These are phyloP conservation scores for Eulemur rufifrons DNA, from an alignment of 2,113 vertebrate species.

Conservation along the genomic window DNA sequence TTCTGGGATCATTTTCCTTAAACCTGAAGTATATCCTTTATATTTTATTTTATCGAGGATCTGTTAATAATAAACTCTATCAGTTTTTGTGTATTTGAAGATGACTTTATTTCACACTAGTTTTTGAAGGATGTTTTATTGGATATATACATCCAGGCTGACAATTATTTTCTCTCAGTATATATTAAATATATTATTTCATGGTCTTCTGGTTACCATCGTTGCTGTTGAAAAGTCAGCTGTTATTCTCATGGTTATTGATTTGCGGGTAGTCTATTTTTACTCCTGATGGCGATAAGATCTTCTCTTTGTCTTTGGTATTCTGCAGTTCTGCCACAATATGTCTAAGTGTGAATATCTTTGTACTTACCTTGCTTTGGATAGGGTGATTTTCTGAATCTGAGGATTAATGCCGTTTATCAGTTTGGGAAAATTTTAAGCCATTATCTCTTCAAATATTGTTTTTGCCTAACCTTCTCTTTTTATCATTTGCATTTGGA, in stretches of 20 bases:
- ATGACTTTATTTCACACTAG: background rate
- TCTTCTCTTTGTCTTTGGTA: background rate
- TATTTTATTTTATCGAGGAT: background rate
- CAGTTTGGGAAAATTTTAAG: background rate
- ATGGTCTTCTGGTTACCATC: background rate
- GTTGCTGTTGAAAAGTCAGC: background rate
- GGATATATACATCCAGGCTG: background rate
- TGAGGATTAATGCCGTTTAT: background rate
- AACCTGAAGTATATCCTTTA: background rate
- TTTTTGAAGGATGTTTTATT: conserved; percentile 5
- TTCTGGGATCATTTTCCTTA: background rate
- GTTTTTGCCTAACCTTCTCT: background rate
- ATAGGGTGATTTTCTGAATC: background rate
- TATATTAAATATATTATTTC: background rate
- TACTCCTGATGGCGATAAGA: background rate
- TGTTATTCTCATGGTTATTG: background rate
- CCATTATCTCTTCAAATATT: conserved; percentile 2
- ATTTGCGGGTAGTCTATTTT: background rate
- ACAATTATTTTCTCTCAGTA: background rate
- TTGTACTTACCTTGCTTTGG: background rate
- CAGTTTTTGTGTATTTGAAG: background rate
- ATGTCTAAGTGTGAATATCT: background rate
- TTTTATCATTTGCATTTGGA: background rate
- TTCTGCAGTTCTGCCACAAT: background rate
- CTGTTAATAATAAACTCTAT: background rate